Percentiles rank a stretch among this genome's conserved stretches.
Evolutionary conservation across 2,888 invertebrate species (phyloP).

Genomic region (Rugalucina vietnamica): DNA sequence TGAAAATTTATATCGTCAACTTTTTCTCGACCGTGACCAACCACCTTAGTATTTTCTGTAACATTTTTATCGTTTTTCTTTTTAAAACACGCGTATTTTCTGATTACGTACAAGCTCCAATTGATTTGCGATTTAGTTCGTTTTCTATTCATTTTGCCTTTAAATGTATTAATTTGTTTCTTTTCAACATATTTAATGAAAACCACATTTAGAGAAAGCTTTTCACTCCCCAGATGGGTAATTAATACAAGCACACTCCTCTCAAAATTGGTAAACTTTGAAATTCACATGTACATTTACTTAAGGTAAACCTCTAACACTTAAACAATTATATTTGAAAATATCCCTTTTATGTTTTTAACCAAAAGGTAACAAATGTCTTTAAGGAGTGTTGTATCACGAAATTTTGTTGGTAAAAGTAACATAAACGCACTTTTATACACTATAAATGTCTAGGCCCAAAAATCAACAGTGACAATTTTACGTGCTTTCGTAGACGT

Average conservation of each 20-base stretch:
- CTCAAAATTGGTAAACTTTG: no score
- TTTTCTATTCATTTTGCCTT: neutral
- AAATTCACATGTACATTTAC: neutral
- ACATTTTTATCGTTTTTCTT: neutral
- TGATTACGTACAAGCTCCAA: neutral
- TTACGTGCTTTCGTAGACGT: constrained; percentile 12
- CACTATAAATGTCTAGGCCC: constrained; percentile 19
- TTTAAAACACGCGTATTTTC: neutral
- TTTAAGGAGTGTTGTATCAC: neutral
- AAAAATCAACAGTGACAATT: constrained; percentile 24
- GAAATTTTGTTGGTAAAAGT: neutral
- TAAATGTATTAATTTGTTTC: neutral
- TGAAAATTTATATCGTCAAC: neutral
- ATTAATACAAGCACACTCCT: neutral
- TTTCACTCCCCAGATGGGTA: neutral
- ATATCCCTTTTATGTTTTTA: neutral
- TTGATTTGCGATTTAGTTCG: neutral
- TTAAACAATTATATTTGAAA: neutral
- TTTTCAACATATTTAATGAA: neutral
- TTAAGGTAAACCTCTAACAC: neutral
- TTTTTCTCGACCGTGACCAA: neutral
- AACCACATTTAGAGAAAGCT: neutral
- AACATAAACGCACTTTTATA: constrained; percentile 14
- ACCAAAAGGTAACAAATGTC: constrained; percentile 2
- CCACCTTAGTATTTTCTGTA: neutral